These are phyloP conservation scores for Drosophila picticornis DNA, from an alignment of 2,888 invertebrate genomes.

Conservation along the genomic window DNA sequence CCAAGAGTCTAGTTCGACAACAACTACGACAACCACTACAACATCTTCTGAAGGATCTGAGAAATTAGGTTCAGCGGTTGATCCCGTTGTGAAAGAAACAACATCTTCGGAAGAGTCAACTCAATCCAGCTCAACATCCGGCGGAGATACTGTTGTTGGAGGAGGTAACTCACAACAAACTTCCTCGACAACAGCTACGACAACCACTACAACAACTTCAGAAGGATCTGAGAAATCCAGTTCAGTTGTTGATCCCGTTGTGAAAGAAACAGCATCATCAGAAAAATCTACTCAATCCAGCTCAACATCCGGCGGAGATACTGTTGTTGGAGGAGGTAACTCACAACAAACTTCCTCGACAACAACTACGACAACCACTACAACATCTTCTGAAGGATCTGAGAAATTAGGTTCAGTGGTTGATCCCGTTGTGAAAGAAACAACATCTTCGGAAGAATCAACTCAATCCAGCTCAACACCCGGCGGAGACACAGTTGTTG, in stretches of 20 bases:
- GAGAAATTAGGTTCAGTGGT: not conserved
- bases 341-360: too few relatives aligned
- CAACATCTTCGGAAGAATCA: not conserved
- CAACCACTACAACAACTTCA: not conserved
- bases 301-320: not conserved
- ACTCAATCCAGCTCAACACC: not conserved
- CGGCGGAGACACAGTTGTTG: not conserved
- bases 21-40: not conserved
- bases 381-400: not conserved
- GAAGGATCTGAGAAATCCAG: not conserved
- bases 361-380: too few relatives aligned
- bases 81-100: too few relatives aligned
- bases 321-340: not conserved
- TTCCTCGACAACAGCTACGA: too few relatives aligned
- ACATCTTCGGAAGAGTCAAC: too few relatives aligned
- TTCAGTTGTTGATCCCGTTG: not conserved
- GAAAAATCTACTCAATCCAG: not conserved
- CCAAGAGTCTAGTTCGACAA: too few relatives aligned
- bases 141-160: too few relatives aligned
- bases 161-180: too few relatives aligned
- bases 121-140: too few relatives aligned
- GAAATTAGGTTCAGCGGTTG: too few relatives aligned
- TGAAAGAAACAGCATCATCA: not conserved
- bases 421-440: not conserved
- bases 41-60: too few relatives aligned